phyloP scores from a whole-genome alignment of 2,113 vertebrate genomes.

The Catharus minimus region DNA sequence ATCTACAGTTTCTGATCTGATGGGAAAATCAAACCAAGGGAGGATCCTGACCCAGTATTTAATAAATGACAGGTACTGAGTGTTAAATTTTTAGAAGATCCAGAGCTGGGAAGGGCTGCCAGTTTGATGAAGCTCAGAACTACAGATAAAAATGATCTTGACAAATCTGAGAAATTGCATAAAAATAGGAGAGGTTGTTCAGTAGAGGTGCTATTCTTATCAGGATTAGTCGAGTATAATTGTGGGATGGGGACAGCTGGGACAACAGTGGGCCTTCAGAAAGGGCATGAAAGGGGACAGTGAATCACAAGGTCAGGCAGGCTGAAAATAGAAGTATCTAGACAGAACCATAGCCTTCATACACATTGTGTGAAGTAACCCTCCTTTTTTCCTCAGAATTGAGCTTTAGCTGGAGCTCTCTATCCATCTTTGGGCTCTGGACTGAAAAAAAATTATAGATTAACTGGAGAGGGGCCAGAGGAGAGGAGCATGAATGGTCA shows the following conservation, averaged over 20 bases:
- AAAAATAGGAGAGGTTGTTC: background rate
- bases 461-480: background rate
- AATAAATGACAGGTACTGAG: background rate
- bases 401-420: background rate
- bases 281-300: background rate
- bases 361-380: background rate
- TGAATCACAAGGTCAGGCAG: background rate
- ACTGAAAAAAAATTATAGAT: background rate
- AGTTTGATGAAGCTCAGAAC: background rate
- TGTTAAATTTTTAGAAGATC: background rate
- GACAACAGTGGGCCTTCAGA: background rate
- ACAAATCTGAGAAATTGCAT: background rate
- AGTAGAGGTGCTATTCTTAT: background rate
- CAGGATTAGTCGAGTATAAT: background rate
- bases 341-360: background rate
- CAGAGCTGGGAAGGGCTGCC: background rate
- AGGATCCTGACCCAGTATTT: background rate
- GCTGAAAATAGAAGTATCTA: background rate
- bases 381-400: background rate
- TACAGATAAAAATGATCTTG: background rate
- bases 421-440: background rate
- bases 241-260: background rate
- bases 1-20: background rate
- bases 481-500: background rate
- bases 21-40: background rate